Percentiles rank a stretch among this genome's conserved stretches.
phyloP scores from a whole-genome alignment of 1,140 invertebrate genomes.

The Ceratitis capitata region DNA sequence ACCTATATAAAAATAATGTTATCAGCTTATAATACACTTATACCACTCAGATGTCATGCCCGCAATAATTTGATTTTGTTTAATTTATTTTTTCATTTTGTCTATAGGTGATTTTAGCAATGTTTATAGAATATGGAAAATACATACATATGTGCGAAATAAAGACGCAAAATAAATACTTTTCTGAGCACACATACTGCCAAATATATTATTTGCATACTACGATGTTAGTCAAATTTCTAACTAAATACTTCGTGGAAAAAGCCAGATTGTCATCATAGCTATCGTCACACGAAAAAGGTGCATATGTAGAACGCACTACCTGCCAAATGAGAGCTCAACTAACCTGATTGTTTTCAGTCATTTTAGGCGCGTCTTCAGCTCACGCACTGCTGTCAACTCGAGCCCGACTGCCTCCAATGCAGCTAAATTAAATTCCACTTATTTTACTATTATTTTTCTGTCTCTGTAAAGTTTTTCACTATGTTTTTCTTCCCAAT shows the following conservation, averaged over 20 bases:
- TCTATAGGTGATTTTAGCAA: neutral
- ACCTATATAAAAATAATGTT: neutral
- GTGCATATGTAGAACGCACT: neutral
- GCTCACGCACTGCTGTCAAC: neutral
- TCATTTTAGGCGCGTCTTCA: constrained; percentile 19
- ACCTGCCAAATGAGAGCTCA: neutral
- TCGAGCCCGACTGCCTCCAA: neutral
- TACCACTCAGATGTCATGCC: no score
- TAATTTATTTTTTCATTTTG: neutral
- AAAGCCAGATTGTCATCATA: neutral
- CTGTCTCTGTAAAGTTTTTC: neutral
- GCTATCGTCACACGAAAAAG: neutral
- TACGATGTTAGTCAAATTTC: neutral
- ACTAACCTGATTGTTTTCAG: constrained; percentile 34
- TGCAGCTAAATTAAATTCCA: neutral
- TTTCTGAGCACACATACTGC: neutral
- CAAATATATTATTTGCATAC: neutral
- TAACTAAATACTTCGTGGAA: neutral
- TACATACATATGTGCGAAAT: neutral
- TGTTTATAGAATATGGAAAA: neutral
- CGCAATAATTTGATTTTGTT: neutral
- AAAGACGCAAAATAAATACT: neutral
- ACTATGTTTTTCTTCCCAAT: neutral
- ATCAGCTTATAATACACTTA: neutral
- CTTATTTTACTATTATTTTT: neutral